Evolutionary conservation across 2,888 invertebrate species (phyloP).

Genomic region (Euplagia quadripunctaria): DNA sequence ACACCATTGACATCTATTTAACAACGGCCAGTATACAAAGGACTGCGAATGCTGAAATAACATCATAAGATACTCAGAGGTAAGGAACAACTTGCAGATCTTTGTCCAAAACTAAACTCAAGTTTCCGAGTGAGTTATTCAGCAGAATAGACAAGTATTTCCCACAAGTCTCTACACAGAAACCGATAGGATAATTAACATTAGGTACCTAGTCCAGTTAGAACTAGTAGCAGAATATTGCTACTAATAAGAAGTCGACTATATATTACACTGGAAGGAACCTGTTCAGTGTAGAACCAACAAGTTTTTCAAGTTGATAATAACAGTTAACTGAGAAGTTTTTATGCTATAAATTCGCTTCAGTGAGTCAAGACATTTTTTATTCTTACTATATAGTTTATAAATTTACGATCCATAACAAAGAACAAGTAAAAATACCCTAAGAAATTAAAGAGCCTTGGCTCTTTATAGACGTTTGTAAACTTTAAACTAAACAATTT

Average conservation of each 20-base stretch:
- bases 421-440: background rate
- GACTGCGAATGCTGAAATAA: background rate
- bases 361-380: background rate
- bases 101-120: background rate
- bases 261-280: background rate
- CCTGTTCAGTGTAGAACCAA: background rate
- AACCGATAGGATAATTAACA: background rate
- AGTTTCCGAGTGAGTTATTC: background rate
- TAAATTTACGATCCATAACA: background rate
- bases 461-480: background rate
- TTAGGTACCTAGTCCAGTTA: background rate
- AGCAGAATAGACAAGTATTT: background rate
- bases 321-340: background rate
- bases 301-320: background rate
- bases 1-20: background rate
- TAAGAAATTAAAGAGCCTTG: background rate
- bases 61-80: background rate
- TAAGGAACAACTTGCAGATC: background rate
- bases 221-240: background rate
- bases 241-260: background rate
- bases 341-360: background rate
- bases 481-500: background rate
- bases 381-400: background rate
- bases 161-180: background rate
- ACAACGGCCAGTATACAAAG: background rate